These are phyloP conservation scores for Clinocottus analis DNA, from an alignment of 2,113 vertebrate genomes.

Conservation along the genomic window DNA sequence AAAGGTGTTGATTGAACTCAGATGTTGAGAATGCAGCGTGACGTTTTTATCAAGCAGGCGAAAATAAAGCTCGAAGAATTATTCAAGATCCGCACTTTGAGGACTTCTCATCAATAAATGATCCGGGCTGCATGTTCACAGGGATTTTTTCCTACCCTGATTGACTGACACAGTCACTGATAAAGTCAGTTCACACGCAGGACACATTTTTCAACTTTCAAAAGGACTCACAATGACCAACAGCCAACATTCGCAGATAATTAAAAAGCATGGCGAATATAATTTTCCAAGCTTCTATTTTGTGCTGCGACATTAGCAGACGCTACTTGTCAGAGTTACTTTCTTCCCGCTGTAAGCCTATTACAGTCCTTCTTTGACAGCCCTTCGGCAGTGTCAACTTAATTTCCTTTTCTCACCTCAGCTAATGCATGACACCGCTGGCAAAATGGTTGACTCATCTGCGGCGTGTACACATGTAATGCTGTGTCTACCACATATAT, in stretches of 20 bases:
- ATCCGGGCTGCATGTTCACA: not conserved
- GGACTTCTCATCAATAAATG: constrained; percentile 27
- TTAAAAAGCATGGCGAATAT: constrained; percentile 24
- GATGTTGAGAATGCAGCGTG: constrained; percentile 11
- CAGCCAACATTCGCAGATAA: constrained; percentile 20
- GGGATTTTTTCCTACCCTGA: not conserved
- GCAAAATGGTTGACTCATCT: constrained; percentile 31
- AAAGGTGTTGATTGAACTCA: constrained; percentile 40
- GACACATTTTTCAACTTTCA: constrained; percentile 11
- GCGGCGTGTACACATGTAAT: constrained; percentile 2
- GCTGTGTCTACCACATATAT: constrained; percentile 22
- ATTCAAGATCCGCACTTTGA: not conserved
- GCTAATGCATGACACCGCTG: constrained; percentile 7
- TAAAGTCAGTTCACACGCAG: constrained; percentile 20
- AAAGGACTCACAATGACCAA: constrained; percentile 19
- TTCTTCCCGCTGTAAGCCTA: constrained; percentile 35
- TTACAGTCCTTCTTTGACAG: constrained; percentile 37
- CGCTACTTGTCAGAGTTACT: constrained; percentile 49
- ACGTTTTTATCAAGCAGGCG: not conserved
- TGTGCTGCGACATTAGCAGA: constrained; percentile 32
- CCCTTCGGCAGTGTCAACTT: constrained; percentile 26
- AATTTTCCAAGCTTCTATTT: constrained; percentile 44
- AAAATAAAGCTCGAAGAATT: not conserved
- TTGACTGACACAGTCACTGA: constrained; percentile 16
- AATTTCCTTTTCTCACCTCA: constrained; percentile 52